Evolutionary conservation across 2,113 vertebrate species (phyloP).

Genomic region (Danionella cerebrum): DNA sequence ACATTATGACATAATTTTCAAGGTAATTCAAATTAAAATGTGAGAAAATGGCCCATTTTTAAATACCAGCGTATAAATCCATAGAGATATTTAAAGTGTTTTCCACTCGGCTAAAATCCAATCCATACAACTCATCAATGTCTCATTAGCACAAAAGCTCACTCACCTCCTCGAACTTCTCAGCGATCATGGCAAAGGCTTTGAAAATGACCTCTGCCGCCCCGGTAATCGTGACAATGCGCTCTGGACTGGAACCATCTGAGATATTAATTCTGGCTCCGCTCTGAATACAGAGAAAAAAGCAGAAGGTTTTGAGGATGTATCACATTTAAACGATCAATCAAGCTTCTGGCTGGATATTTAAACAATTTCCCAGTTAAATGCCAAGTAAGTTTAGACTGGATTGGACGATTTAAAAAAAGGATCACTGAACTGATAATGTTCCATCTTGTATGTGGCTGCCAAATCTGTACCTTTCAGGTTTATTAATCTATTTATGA

Average conservation of each 20-base stretch:
- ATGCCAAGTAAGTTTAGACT: not conserved
- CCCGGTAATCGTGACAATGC: slow-evolving; percentile 89
- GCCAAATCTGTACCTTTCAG: too few species aligned
- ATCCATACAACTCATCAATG: not conserved
- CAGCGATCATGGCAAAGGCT: slow-evolving; percentile 89
- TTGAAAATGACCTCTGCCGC: slow-evolving; percentile 88
- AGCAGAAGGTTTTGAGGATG: slow-evolving; percentile 4
- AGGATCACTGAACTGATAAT: not conserved
- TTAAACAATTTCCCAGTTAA: not conserved
- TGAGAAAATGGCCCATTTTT: too few species aligned
- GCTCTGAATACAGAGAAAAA: slow-evolving; percentile 64
- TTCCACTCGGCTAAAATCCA: not conserved
- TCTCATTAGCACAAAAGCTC: not conserved
- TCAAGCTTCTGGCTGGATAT: not conserved
- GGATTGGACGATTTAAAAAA: not conserved
- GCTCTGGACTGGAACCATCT: slow-evolving; percentile 86
- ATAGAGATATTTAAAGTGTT: not conserved
- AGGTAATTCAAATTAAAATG: too few species aligned
- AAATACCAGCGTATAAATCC: not conserved
- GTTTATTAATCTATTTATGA: too few species aligned
- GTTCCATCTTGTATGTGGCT: too few species aligned
- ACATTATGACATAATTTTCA: too few species aligned
- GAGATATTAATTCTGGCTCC: slow-evolving; percentile 91
- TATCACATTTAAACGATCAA: not conserved
- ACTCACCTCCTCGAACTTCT: slow-evolving; percentile 89